Conservation (phyloP, 2,888 invertebrate genomes). For the Agapostemon virescens region DNA sequence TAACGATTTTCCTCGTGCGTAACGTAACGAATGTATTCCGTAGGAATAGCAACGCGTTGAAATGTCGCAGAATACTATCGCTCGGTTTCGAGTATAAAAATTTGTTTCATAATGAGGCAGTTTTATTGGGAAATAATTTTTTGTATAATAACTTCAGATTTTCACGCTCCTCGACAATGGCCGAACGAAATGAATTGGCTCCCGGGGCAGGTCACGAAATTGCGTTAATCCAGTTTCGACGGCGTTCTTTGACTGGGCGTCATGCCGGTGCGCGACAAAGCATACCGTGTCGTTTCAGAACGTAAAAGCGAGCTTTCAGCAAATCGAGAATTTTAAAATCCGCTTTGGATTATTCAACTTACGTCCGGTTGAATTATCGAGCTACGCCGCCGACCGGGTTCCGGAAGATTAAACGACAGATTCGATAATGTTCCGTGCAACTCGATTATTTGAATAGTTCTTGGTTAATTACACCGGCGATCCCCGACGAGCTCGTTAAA, state of each 20-base stretch:
- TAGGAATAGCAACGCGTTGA: neutral
- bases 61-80: neutral
- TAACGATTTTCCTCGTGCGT: neutral
- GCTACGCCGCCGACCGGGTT: neutral
- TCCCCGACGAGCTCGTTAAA: conserved; percentile 33
- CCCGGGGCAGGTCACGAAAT: conserved; percentile 4
- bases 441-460: conserved; percentile 24
- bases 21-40: neutral
- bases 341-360: conserved; percentile 8
- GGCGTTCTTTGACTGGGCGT: conserved; percentile 25
- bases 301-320: conserved; percentile 11
- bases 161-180: neutral
- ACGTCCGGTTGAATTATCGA: neutral
- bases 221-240: conserved; percentile 37
- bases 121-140: neutral
- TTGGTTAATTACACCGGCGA: conserved; percentile 17
- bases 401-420: conserved; percentile 22
- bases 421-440: conserved; percentile 25
- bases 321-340: conserved; percentile 9
- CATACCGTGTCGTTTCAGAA: neutral
- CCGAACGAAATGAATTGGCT: conserved; percentile 23
- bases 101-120: neutral
- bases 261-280: conserved; percentile 13
- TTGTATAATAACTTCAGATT: neutral
- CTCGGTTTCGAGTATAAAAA: neutral